These are phyloP conservation scores for Mesochorus sp. DNA, from an alignment of 2,888 invertebrate genomes.

Conservation along the genomic window DNA sequence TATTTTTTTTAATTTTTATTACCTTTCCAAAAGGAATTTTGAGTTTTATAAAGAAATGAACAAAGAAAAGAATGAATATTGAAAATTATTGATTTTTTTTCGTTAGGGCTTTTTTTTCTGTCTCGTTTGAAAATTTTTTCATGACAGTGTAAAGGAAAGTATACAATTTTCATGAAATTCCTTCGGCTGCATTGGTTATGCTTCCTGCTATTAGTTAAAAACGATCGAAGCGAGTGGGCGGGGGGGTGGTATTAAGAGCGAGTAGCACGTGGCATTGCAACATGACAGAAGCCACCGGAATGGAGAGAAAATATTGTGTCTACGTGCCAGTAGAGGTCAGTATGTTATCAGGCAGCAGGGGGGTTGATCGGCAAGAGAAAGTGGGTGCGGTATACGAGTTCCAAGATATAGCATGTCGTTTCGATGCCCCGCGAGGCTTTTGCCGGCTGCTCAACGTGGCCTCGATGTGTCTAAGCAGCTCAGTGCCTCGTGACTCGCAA, in stretches of 20 bases:
- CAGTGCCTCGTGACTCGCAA: constrained; percentile 79
- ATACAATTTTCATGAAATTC: constrained; percentile 21
- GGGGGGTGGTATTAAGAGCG: constrained; percentile 21
- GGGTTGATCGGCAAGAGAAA: constrained; percentile 56
- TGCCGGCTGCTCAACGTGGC: constrained; percentile 73
- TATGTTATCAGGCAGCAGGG: constrained; percentile 23
- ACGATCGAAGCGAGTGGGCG: background rate
- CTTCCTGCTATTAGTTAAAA: constrained; percentile 24
- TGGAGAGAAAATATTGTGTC: constrained; percentile 63
- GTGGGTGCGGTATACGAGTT: constrained; percentile 51
- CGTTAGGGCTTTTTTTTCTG: background rate
- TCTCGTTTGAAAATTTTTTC: background rate
- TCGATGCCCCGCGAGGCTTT: constrained; percentile 70
- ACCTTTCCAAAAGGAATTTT: no score
- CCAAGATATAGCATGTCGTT: constrained; percentile 40
- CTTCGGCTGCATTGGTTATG: constrained; percentile 36
- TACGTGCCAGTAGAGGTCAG: constrained; percentile 51
- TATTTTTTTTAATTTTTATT: background rate
- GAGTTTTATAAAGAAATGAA: no score
- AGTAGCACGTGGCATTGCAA: constrained; percentile 57
- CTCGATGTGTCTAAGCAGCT: constrained; percentile 78
- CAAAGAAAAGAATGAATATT: no score
- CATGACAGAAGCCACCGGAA: constrained; percentile 59
- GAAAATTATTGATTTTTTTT: no score
- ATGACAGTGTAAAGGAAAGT: background rate